Percentiles rank a stretch among this genome's conserved stretches.
These are phyloP conservation scores for Catharus ustulatus DNA, from an alignment of 2,797 vertebrate genomes.

Conservation along the genomic window DNA sequence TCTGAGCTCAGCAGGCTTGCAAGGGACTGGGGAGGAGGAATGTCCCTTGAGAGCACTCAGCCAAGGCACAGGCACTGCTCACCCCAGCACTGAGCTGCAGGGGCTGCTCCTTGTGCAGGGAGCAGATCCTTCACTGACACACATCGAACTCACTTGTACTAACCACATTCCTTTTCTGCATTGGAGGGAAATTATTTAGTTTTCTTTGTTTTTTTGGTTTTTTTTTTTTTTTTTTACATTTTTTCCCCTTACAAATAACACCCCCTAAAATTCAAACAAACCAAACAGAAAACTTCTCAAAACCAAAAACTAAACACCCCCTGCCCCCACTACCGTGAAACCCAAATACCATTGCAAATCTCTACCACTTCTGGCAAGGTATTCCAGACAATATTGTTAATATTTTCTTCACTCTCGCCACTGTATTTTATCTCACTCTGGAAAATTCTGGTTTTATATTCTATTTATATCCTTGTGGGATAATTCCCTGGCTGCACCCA, in stretches of 20 bases:
- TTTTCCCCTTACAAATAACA: neutral
- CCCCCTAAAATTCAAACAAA: accelerated
- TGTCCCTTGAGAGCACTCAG: neutral
- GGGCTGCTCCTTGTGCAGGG: neutral
- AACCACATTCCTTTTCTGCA: neutral
- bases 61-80: neutral
- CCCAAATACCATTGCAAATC: neutral
- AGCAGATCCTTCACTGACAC: neutral
- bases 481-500: neutral
- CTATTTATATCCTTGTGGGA: neutral
- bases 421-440: neutral
- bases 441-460: neutral
- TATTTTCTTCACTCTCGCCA: neutral
- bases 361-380: neutral
- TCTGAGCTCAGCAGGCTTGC: neutral
- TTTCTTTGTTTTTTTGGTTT: neutral
- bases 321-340: neutral
- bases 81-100: neutral
- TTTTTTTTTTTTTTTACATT: neutral
- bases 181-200: neutral
- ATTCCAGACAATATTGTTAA: neutral
- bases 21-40: neutral
- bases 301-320: neutral
- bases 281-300: neutral
- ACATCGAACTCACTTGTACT: neutral